Percentiles rank a stretch among this genome's conserved stretches.
These are phyloP conservation scores for Tipula helvola DNA, from an alignment of 2,888 invertebrate genomes.

Conservation along the genomic window DNA sequence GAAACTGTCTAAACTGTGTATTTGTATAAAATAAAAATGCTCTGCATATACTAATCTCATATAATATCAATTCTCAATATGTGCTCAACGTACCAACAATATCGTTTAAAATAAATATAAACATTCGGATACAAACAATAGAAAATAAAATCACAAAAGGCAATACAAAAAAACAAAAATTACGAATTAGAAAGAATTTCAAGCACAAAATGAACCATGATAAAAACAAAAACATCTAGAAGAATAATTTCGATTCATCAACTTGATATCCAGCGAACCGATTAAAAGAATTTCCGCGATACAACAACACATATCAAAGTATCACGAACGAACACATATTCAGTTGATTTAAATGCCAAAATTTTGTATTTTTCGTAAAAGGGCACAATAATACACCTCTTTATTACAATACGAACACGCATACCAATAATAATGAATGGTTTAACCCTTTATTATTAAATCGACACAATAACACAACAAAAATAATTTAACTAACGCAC, in stretches of 20 bases:
- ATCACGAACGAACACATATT: no score
- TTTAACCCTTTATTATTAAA: background rate
- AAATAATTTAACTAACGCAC: background rate
- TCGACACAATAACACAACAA: background rate
- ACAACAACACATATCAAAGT: background rate
- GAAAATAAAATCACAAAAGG: background rate
- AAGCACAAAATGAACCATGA: background rate
- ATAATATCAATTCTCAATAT: no score
- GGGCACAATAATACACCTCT: background rate
- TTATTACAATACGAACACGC: background rate
- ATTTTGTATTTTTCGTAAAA: background rate
- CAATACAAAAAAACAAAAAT: background rate
- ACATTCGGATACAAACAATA: background rate
- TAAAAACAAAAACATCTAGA: background rate
- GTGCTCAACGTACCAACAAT: background rate
- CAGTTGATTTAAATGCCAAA: no score
- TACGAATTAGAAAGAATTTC: background rate
- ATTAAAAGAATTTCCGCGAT: background rate
- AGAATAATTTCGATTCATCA: background rate
- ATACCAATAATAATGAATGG: background rate
- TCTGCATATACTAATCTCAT: no score
- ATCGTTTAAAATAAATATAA: background rate
- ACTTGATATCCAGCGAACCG: background rate
- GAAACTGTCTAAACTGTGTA: no score
- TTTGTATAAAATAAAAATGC: no score